phyloP scores from a whole-genome alignment of 2,113 vertebrate genomes.

The Lanius ludovicianus region DNA sequence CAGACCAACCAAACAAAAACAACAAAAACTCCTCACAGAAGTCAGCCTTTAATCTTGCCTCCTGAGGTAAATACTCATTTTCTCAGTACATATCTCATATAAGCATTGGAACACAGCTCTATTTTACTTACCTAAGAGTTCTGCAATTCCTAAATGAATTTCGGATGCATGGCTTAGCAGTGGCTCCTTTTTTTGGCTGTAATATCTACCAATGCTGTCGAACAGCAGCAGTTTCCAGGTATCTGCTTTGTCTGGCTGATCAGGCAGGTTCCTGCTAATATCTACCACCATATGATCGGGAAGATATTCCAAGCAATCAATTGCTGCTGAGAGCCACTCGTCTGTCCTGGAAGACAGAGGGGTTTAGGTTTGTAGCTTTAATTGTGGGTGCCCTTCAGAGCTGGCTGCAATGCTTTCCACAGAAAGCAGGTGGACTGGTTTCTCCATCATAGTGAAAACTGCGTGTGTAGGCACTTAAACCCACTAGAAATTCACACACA shows the following conservation, averaged over 20 bases:
- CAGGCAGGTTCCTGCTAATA: slow-evolving; percentile 87
- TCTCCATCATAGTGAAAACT: not conserved
- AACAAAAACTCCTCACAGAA: not conserved
- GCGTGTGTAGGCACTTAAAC: not conserved
- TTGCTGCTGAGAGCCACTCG: slow-evolving; percentile 90
- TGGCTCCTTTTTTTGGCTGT: slow-evolving; percentile 81
- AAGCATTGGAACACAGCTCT: not conserved
- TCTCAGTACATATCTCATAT: not conserved
- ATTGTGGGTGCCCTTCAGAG: not conserved
- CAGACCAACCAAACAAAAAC: not conserved
- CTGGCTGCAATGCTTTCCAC: not conserved
- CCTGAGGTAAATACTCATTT: not conserved
- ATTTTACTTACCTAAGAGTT: slow-evolving; percentile 86
- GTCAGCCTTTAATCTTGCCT: not conserved
- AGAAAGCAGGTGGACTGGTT: not conserved
- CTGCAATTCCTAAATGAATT: slow-evolving; percentile 91
- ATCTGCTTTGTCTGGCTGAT: slow-evolving; percentile 75
- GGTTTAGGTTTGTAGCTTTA: not conserved
- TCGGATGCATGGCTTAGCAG: slow-evolving; percentile 90
- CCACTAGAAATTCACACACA: not conserved
- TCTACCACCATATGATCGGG: slow-evolving; percentile 91
- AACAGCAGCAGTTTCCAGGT: slow-evolving; percentile 87
- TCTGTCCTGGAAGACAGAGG: slow-evolving; percentile 79
- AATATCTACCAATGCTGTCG: slow-evolving; percentile 84
- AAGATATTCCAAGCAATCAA: slow-evolving; percentile 93